Conservation (phyloP, 1,140 invertebrate genomes). For the Lepidurus packardi region DNA sequence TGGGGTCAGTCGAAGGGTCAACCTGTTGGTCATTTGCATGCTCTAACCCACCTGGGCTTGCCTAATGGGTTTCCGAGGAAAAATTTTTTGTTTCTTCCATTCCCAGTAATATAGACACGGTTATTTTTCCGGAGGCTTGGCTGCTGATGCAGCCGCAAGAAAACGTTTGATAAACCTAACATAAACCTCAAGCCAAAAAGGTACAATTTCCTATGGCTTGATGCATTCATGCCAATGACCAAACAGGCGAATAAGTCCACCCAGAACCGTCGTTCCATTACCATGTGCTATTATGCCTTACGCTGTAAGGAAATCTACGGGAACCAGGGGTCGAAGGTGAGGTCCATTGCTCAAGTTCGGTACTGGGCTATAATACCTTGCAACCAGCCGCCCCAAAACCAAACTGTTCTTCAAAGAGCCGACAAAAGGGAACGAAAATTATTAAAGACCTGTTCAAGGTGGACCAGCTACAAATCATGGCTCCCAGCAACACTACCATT, state of each 20-base stretch:
- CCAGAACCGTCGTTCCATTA: not conserved
- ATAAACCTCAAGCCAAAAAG: not conserved
- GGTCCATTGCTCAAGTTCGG: constrained; percentile 14
- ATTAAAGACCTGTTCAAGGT: constrained; percentile 22
- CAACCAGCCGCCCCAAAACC: not conserved
- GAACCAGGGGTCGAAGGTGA: constrained; percentile 1
- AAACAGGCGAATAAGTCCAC: not conserved
- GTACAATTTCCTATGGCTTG: not conserved
- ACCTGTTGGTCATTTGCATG: not conserved
- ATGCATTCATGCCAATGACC: constrained; percentile 18
- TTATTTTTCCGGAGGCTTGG: not conserved
- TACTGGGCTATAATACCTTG: constrained; percentile 1
- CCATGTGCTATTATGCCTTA: not conserved
- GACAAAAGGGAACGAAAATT: constrained; percentile 12
- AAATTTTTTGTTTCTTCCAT: not conserved
- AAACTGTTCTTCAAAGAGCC: not conserved
- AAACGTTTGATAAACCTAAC: not conserved
- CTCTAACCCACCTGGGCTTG: not conserved
- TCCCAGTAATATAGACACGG: not conserved
- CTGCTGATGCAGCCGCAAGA: not conserved
- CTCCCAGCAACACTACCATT: constrained; percentile 16
- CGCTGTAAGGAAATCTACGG: not conserved
- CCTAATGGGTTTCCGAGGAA: not conserved
- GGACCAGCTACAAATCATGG: constrained; percentile 9
- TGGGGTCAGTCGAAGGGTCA: constrained; percentile 13